A percentile compares a stretch with the other conserved stretches of the same genome.
These are phyloP conservation scores for Syngnathus acus DNA, from an alignment of 2,797 vertebrate genomes.

Conservation along the genomic window DNA sequence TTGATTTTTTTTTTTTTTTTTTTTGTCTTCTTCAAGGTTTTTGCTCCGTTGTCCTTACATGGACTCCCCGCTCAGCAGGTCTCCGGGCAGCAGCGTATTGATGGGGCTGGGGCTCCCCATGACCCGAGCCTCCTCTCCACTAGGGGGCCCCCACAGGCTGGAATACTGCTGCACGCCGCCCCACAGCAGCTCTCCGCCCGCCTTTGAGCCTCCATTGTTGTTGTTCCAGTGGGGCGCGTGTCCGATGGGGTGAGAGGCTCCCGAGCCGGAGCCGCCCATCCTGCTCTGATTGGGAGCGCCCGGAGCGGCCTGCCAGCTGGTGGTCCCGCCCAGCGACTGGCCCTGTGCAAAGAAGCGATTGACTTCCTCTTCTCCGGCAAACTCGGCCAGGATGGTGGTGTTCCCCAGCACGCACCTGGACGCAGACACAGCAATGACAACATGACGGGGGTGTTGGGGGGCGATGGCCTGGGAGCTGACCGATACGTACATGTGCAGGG, in stretches of 20 bases:
- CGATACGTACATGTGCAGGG: constrained; percentile 87
- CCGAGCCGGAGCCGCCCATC: constrained; percentile 80
- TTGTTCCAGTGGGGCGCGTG: constrained; percentile 84
- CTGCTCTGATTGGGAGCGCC: constrained; percentile 86
- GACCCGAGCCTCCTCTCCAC: constrained; percentile 78
- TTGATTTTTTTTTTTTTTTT: constrained; percentile 60
- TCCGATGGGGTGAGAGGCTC: constrained; percentile 82
- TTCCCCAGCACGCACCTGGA: constrained; percentile 95
- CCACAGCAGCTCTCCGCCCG: constrained; percentile 89
- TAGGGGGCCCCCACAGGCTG: constrained; percentile 90
- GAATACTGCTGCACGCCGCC: constrained; percentile 90
- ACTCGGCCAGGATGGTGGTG: constrained; percentile 98
- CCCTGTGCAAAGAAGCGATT: constrained; percentile 99
- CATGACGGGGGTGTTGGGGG: neutral
- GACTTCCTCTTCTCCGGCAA: constrained; percentile 97
- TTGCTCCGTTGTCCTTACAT: constrained; percentile 67
- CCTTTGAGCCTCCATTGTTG: constrained; percentile 78
- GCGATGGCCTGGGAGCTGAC: neutral
- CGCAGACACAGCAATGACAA: neutral
- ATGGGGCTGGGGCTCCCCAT: constrained; percentile 89
- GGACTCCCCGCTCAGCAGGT: constrained; percentile 94
- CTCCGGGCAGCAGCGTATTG: constrained; percentile 92
- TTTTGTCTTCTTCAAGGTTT: constrained; percentile 18
- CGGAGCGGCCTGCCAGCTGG: constrained; percentile 87
- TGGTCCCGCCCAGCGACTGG: constrained; percentile 86